Conservation (phyloP, 2,113 vertebrate genomes). For the Neolamprologus modestus region DNA sequence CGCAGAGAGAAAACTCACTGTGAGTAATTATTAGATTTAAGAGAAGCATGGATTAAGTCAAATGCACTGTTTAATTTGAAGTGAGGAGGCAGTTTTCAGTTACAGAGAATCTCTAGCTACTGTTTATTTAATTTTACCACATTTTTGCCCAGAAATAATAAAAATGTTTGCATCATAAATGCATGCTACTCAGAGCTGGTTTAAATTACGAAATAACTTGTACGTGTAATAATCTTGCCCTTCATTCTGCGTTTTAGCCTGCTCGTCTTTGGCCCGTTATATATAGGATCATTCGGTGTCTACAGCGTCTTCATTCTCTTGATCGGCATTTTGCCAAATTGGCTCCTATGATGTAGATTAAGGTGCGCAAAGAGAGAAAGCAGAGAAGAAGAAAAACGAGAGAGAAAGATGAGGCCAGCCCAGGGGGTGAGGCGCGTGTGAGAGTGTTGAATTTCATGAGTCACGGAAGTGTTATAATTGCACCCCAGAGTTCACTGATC, state of each 20-base stretch:
- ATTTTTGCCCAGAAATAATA: background rate
- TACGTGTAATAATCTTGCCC: background rate
- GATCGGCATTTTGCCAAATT: background rate
- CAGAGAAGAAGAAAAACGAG: background rate
- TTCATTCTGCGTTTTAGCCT: background rate
- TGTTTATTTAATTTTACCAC: background rate
- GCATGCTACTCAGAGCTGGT: background rate
- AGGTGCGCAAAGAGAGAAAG: background rate
- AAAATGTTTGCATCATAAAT: background rate
- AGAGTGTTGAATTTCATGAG: constrained; percentile 48
- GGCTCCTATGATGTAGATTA: background rate
- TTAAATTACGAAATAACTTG: background rate
- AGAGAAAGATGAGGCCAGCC: constrained; percentile 14
- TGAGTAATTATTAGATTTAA: background rate
- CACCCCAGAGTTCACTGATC: constrained; percentile 60
- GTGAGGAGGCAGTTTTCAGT: background rate
- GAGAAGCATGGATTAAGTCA: background rate
- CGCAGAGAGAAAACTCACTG: background rate
- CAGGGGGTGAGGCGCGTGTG: constrained; percentile 33
- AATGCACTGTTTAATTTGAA: background rate
- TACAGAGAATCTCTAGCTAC: background rate
- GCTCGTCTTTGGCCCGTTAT: background rate
- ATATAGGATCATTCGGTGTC: background rate
- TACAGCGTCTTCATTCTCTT: background rate
- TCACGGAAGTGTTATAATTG: constrained; percentile 59